A percentile compares a stretch with the other conserved stretches of the same genome.
Conservation (phyloP, 1,140 invertebrate species). For the Thaumetopoea pityocampa region DNA sequence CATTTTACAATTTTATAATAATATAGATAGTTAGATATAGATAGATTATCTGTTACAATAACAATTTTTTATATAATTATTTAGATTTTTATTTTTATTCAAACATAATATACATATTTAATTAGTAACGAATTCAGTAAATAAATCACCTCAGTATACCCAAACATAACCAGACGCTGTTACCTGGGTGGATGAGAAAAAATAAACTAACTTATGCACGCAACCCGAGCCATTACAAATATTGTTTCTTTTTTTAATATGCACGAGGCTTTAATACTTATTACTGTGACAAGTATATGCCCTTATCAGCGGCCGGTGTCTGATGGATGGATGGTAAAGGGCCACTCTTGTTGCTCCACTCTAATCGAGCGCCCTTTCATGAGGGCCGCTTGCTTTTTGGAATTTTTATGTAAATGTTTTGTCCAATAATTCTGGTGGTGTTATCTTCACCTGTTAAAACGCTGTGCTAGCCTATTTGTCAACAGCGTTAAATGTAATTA, state of each 20-base stretch:
- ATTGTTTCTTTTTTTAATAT: slow-evolving; percentile 27
- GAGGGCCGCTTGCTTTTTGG: slow-evolving; percentile 31
- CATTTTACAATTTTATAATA: no score
- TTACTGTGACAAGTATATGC: slow-evolving; percentile 48
- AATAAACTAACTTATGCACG: no score
- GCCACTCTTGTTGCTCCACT: slow-evolving; percentile 34
- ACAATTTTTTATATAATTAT: no score
- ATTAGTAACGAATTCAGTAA: no score
- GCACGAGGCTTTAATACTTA: slow-evolving; percentile 44
- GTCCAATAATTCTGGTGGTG: slow-evolving; percentile 9
- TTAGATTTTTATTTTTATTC: no score
- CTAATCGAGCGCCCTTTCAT: slow-evolving; percentile 45
- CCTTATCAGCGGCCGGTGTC: slow-evolving; percentile 42
- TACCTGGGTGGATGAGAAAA: no score
- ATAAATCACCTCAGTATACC: no score
- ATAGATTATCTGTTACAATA: no score
- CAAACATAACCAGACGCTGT: no score
- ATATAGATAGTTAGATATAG: no score
- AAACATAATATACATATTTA: no score
- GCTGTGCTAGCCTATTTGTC: slow-evolving; percentile 7
- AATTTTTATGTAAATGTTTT: slow-evolving; percentile 29
- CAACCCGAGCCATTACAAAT: slow-evolving; percentile 17
- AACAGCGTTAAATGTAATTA: no score
- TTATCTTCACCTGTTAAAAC: slow-evolving; percentile 13
- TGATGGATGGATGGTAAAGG: slow-evolving; percentile 59